Evolutionary conservation across 2,888 invertebrate species (phyloP), one percentile per base, ranked within the genome.

Genomic region (Xanthia togata): DNA sequence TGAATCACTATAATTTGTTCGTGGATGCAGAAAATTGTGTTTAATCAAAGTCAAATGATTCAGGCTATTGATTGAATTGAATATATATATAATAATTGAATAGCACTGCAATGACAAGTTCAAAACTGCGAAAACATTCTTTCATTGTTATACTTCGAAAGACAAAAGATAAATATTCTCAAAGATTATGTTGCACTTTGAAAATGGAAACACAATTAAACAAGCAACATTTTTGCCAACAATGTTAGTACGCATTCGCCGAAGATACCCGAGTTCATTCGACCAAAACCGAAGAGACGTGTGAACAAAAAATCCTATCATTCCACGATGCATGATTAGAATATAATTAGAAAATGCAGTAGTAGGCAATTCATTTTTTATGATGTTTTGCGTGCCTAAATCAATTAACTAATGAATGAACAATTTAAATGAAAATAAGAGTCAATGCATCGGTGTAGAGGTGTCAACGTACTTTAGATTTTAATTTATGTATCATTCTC

Each of bases 311-410:
- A 73, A 57, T 57, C 73, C 55, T 72, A 72, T 70, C 68, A 73
- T 57, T 64, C 47, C 59, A 71, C 59, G 38, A 64, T 53, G 57
- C 23, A 47, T 47, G 53, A 71, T 77, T 62, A 71, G 26, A 65
- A 35, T 70, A 63, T 70, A 71, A 84, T 83, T 83, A 83, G 81
- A 83, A 84, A 84, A 84, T 69, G 62, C 57, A 17, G 73, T 50
- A 64, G 35, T 31, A 14, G 12, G 12, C n/a, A 35, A 71, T 68
- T 81, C 11, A 14, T n/a, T 38, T 79, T 70, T 71, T 69, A 47
- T 26, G 20, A 38, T 71, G 20, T 70, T 12, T 81, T 47, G 78
- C 83, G 73, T 83, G 83, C 5, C 0, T 31, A 12, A 23, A 71
- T 35, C 64, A 81, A 81, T 78, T 73, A 84, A 53, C 6, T 9